A percentile compares a stretch with the other conserved stretches of the same genome.
Conservation (phyloP, 2,113 vertebrate genomes). For the Pterocles burchelli region DNA sequence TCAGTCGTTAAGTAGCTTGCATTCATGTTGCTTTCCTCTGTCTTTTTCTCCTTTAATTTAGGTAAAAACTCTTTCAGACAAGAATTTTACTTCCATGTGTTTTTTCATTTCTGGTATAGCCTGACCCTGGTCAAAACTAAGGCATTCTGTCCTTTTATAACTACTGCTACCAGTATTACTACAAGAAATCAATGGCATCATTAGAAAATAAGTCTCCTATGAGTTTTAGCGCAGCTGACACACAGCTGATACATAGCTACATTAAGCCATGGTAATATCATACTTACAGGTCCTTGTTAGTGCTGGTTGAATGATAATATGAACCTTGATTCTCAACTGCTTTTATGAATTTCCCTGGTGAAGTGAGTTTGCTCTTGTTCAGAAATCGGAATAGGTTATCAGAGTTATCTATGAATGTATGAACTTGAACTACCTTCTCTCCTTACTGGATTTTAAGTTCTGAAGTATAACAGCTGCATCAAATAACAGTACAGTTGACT, state of each 20-base stretch:
- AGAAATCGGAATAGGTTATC: not conserved
- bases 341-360: slow-evolving; percentile 4
- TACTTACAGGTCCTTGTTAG: slow-evolving; percentile 35
- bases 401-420: not conserved
- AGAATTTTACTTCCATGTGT: not conserved
- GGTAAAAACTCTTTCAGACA: not conserved
- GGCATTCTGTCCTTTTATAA: not conserved
- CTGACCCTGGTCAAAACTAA: not conserved
- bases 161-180: not conserved
- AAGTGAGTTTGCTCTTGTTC: not conserved
- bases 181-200: not conserved
- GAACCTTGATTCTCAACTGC: not conserved
- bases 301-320: not conserved
- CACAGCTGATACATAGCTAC: not conserved
- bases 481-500: not conserved
- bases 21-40: not conserved
- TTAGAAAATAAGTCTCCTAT: slow-evolving; percentile 6
- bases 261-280: not conserved
- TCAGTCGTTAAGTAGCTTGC: not conserved
- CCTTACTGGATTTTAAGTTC: not conserved
- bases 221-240: not conserved
- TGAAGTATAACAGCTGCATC: not conserved
- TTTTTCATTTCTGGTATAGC: not conserved
- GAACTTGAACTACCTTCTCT: not conserved
- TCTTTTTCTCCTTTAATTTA: not conserved